Evolutionary conservation across 1,140 invertebrate species (phyloP).

Genomic region (Lepidurus couesii): DNA sequence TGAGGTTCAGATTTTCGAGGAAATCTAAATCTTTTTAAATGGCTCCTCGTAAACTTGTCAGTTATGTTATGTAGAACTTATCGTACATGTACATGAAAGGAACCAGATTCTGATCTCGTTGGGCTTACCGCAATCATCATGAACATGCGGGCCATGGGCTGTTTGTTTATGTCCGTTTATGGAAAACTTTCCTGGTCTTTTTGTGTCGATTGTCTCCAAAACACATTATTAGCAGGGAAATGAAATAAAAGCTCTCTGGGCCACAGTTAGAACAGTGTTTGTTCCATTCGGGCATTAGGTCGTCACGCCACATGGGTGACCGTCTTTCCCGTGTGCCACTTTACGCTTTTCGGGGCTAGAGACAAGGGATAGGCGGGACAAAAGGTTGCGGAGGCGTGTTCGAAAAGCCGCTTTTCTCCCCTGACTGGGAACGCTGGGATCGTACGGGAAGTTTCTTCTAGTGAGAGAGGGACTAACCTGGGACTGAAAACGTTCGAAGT

Average conservation of each 20-base stretch:
- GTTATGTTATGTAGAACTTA: no score
- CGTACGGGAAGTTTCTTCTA: not conserved
- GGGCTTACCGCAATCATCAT: no score
- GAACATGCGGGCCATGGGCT: no score
- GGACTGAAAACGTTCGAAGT: not conserved
- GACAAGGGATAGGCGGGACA: conserved; percentile 4
- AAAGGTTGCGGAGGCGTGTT: not conserved
- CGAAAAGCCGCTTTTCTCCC: not conserved
- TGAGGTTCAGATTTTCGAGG: no score
- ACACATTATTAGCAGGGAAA: not conserved
- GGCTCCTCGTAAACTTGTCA: no score
- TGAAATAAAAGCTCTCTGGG: not conserved
- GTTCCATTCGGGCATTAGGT: conserved; percentile 18
- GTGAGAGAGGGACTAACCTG: not conserved
- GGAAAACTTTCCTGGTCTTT: not conserved
- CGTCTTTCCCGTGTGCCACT: conserved; percentile 12
- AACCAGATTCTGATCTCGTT: no score
- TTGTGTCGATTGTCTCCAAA: not conserved
- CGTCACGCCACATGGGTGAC: conserved; percentile 20
- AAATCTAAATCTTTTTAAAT: no score
- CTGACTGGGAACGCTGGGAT: not conserved
- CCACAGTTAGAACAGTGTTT: not conserved
- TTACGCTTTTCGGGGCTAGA: conserved; percentile 2
- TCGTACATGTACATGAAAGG: no score
- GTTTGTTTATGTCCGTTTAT: not conserved